Base-by-base conservation (phyloP, 2,113 vertebrate genomes). In the Sylvia atricapilla region DNA sequence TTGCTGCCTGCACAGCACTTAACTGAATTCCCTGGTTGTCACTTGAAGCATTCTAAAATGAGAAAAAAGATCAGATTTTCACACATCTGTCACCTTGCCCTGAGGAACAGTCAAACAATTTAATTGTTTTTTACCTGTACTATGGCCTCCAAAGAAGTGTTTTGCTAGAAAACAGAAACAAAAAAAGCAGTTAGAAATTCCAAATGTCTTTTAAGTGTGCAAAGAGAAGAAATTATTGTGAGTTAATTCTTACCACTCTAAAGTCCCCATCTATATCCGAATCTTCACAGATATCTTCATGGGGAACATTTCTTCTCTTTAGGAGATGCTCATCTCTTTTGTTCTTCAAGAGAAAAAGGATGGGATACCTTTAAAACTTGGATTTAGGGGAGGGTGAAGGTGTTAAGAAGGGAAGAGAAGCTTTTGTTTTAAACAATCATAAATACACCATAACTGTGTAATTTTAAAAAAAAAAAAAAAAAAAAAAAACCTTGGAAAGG, bases 21-120 rank as follows among this genome's bases (percentile, higher is more conserved):
- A 99, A 98, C 79, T 99, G 99, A 97, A 99, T 97, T 76, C 99
- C 99, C 97, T 99, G 99, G 98, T 99, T 99, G 98, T 99, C 99
- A 98, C 99, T 99, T 97, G 99, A 99, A 93, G 99, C 99, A 96
- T 99, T 99, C 99, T 99, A 84, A 60, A 96, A 97, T 19, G 84
- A 93, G 44, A 96, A 18, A 17, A 75, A 44, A 13, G n/a, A n/a
- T n/a, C n/a, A n/a, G n/a, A n/a, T 90, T 68, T 49, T 94, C 52
- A 94, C 6, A 7, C 19, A 90, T 60, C 75, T 91, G 83, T 31
- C 53, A 95, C 6, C 24, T 44, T 25, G 10, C 56, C 21, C 82
- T 28, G 55, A 84, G 62, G 12, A 70, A 60, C 9, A 28, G 49
- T 47, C 17, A 55, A 83, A 50, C 5, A 77, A 70, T 44, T 16